Conservation (phyloP, 2,113 vertebrate species). For the Syrrhaptes paradoxus region DNA sequence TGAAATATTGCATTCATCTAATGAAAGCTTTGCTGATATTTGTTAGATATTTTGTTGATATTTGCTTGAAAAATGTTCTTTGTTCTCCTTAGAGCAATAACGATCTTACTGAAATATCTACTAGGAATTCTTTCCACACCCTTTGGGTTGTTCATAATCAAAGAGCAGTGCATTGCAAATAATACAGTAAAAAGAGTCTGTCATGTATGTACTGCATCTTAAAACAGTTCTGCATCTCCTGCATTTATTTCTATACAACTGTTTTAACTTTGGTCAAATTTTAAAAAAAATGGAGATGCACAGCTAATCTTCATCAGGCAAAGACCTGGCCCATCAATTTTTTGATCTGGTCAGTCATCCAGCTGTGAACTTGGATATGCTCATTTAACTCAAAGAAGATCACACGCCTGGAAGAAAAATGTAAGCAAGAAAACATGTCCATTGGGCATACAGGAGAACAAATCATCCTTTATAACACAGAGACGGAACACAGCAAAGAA, state of each 20-base stretch:
- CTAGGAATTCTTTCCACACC: neutral
- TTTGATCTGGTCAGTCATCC: neutral
- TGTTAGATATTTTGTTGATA: neutral
- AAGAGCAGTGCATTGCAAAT: neutral
- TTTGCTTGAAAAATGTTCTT: neutral
- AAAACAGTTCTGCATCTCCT: neutral
- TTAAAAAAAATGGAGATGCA: neutral
- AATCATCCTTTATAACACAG: neutral
- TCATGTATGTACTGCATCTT: neutral
- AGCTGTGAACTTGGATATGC: neutral
- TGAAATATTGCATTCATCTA: neutral
- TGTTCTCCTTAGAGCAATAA: neutral
- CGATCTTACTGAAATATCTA: neutral
- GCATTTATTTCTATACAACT: neutral
- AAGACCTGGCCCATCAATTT: neutral
- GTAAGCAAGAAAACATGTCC: neutral
- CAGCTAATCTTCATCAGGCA: neutral
- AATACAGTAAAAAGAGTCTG: neutral
- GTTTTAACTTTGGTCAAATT: neutral
- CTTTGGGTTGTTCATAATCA: neutral
- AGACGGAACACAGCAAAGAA: neutral
- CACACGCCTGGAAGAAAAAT: neutral
- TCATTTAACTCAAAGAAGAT: neutral
- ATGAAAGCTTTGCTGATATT: neutral
- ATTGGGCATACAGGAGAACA: neutral